Evolutionary conservation across 2,113 vertebrate species (phyloP), one percentile per base, ranked within the genome.

Genomic region (Oreochromis tanganicae): DNA sequence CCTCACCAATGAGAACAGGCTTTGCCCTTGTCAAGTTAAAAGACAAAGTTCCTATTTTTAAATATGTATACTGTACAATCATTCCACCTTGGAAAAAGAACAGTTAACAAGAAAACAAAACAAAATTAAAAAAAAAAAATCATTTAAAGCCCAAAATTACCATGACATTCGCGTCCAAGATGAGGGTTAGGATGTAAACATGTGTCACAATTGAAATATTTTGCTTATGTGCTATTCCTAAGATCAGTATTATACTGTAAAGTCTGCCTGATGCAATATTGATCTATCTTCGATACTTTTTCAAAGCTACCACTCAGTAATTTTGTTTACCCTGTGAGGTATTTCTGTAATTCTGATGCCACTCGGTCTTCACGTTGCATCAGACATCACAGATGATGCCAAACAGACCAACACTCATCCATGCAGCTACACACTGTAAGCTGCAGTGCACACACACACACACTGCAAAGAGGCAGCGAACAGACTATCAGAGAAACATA

Each of bases 261-360:
- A 46, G 46, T 78, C 16, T 4, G 4, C 9, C 24, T 78, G 6
- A 78, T 78, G 43, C 71, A 78, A 50, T 32, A 75, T 24, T 75
- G 24, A 75, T 16, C 41, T 48, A 17, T 27, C 21, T 73, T 71
- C 38, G 24, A 73, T 46, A 1, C 13, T 27, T 48, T 75, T 48
- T 17, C 68, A 75, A 29, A 27, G 13, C 24, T 46, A 73, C 43
- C 43, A 11, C 71, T 75, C 14, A 48, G 24, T 1, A 48, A 12
- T 75, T 75, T 17, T 73, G 66, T 46, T 46, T 13, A 46, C 8
- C 27, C 38, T 46, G 38, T 13, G 8, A 73, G 9, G 41, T 2
- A 48, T 78, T 78, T 75, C 71, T 50, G 50, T 52, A 12, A 80
- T 55, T 52, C 29, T 55, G 12, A 80, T 80, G 81, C 41, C 9